Conservation (phyloP, 2,888 invertebrate genomes). For the Notodonta dromedarius region DNA sequence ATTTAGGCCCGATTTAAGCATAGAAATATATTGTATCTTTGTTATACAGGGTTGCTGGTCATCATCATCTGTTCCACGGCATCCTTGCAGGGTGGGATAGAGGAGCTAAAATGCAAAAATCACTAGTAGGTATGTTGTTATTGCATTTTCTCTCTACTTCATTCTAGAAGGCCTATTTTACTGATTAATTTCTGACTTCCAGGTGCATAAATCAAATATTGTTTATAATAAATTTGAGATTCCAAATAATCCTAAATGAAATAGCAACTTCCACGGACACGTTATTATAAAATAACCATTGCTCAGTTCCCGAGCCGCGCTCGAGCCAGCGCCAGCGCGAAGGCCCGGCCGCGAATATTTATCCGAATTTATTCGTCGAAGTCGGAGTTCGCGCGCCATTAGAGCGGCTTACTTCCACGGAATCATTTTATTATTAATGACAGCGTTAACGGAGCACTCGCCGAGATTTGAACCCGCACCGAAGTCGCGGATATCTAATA, state of each 20-base stretch:
- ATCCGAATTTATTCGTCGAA: constrained; percentile 1
- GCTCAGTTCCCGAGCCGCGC: neutral
- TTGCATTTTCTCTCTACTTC: no score
- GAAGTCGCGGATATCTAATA: neutral
- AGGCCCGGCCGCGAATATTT: neutral
- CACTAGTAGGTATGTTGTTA: no score
- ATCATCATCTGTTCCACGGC: no score
- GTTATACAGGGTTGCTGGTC: no score
- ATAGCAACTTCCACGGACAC: neutral
- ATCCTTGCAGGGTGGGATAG: no score
- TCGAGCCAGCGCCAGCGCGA: neutral
- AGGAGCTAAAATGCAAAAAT: no score
- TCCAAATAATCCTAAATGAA: neutral
- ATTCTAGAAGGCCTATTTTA: no score
- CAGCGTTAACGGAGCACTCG: neutral
- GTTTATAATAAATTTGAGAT: neutral
- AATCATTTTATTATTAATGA: constrained; percentile 25
- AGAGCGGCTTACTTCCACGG: constrained; percentile 18
- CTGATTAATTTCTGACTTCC: no score
- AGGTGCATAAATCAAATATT: neutral
- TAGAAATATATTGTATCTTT: neutral
- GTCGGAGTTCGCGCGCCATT: constrained; percentile 10
- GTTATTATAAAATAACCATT: neutral
- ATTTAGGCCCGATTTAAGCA: neutral
- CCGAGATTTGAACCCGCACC: neutral